Evolutionary conservation across 2,113 vertebrate genomes (phyloP).

Genomic region (Bufo gargarizans): DNA sequence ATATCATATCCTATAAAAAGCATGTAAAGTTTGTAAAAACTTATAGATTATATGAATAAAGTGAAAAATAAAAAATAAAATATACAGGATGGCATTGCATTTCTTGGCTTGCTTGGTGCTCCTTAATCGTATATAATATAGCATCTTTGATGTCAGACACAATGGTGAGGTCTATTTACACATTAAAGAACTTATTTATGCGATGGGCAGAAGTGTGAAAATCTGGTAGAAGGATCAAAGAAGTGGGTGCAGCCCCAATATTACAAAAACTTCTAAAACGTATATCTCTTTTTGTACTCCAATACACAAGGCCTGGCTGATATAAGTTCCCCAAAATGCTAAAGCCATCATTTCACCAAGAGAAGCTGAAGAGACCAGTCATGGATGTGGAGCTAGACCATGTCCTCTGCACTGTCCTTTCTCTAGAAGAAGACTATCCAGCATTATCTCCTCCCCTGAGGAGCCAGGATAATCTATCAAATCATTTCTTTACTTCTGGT

Average conservation of each 20-base stretch:
- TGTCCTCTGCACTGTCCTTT: conserved; percentile 14
- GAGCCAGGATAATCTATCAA: background rate
- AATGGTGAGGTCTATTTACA: background rate
- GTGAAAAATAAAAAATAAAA: too few relatives aligned
- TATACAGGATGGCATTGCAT: too few relatives aligned
- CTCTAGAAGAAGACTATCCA: conserved; percentile 44
- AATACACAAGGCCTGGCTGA: background rate
- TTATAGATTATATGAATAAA: too few relatives aligned
- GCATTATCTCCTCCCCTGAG: background rate
- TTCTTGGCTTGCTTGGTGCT: background rate
- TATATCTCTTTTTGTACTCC: too few relatives aligned
- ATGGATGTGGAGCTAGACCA: conserved; percentile 28
- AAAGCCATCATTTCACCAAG: background rate
- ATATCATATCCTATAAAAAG: too few relatives aligned
- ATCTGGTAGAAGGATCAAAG: background rate
- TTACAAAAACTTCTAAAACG: background rate
- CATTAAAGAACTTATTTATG: background rate
- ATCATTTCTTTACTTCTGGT: too few relatives aligned
- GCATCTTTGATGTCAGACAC: background rate
- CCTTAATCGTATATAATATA: background rate
- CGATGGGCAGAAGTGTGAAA: background rate
- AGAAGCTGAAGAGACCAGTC: background rate
- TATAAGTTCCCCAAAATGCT: background rate
- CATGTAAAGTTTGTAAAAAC: too few relatives aligned
- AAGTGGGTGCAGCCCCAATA: background rate